phyloP scores from a whole-genome alignment of 2,797 vertebrate genomes.

The Schizopygopsis malacanthus region DNA sequence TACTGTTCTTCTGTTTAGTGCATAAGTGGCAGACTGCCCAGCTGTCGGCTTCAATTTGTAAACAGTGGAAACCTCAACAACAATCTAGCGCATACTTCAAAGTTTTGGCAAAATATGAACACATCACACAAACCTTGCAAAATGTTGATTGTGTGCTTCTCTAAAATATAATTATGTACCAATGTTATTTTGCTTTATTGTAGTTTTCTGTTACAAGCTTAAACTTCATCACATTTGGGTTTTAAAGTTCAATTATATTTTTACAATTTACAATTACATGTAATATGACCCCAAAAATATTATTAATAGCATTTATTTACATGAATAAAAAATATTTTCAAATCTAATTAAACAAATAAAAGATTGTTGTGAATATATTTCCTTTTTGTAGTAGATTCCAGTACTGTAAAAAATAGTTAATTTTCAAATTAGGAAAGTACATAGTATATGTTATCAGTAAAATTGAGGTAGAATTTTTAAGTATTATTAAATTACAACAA shows the following conservation, averaged over 20 bases:
- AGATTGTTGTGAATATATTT: neutral
- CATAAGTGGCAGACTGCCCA: constrained; percentile 11
- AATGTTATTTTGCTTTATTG: neutral
- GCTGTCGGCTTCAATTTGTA: constrained; percentile 22
- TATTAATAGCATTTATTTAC: neutral
- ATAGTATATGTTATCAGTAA: neutral
- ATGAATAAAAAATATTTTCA: neutral
- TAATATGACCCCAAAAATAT: neutral
- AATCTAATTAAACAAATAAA: neutral
- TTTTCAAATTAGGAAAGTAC: too few species aligned
- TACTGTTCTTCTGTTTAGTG: constrained; percentile 20
- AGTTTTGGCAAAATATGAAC: neutral
- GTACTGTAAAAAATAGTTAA: neutral
- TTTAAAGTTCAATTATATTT: neutral
- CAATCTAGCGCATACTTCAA: neutral
- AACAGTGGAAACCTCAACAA: neutral
- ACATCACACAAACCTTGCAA: constrained; percentile 1
- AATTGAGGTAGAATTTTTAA: neutral
- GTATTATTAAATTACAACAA: neutral
- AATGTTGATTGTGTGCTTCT: neutral
- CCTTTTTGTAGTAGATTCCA: neutral
- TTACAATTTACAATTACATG: neutral
- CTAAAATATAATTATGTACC: constrained; percentile 3
- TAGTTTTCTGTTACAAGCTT: neutral
- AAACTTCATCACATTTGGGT: neutral